Percentiles rank a stretch among this genome's conserved stretches.
phyloP scores from a whole-genome alignment of 2,113 vertebrate species.

The Halcyon senegalensis region DNA sequence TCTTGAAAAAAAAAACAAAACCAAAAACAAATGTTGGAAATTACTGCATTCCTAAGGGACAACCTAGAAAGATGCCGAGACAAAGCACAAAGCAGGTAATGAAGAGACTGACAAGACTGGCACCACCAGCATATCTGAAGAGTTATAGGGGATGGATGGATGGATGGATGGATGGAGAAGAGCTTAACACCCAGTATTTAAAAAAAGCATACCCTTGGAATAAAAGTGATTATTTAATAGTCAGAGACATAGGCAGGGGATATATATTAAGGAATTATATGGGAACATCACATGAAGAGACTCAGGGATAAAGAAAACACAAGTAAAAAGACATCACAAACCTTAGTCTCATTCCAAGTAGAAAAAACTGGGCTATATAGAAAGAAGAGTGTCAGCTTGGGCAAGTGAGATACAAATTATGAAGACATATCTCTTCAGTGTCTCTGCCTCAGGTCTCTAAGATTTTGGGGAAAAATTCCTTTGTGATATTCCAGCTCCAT shows the following conservation, averaged over 20 bases:
- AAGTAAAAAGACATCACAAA: not conserved
- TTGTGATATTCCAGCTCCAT: not conserved
- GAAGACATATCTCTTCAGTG: not conserved
- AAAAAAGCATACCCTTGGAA: not conserved
- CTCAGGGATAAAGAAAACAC: not conserved
- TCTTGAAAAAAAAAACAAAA: not conserved
- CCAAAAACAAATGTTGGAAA: not conserved
- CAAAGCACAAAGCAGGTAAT: not conserved
- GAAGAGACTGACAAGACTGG: not conserved
- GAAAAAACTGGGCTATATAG: not conserved
- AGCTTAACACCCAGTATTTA: not conserved
- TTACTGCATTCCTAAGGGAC: not conserved
- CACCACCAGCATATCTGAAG: not conserved
- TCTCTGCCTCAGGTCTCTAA: not conserved
- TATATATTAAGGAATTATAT: not conserved
- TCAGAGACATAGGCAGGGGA: not conserved
- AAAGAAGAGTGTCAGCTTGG: not conserved
- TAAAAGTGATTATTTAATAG: not conserved
- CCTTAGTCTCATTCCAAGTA: not conserved
- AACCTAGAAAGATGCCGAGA: not conserved
- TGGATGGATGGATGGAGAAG: not conserved
- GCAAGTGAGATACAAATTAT: not conserved
- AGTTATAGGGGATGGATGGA: not conserved
- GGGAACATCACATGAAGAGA: not conserved
- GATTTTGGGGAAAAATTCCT: not conserved